Conservation (phyloP, 2,888 invertebrate genomes). For the Blera fallax region DNA sequence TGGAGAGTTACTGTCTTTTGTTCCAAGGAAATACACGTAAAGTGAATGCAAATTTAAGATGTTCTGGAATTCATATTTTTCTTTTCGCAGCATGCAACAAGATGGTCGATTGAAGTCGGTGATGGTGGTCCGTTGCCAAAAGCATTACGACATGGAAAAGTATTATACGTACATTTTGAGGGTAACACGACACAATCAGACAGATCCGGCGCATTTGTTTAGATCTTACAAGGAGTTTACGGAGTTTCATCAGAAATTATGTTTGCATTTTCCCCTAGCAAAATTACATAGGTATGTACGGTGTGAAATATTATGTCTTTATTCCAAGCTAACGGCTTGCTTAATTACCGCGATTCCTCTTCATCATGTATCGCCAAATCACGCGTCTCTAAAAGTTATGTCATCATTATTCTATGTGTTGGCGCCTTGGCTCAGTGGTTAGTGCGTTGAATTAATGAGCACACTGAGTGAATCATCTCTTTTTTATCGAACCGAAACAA, state of each 20-base stretch:
- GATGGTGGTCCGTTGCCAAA: constrained; percentile 94
- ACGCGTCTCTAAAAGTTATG: no score
- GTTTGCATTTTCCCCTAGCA: constrained; percentile 94
- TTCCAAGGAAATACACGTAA: constrained; percentile 96
- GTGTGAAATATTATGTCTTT: not conserved
- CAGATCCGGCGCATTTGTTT: constrained; percentile 94
- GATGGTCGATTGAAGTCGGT: constrained; percentile 95
- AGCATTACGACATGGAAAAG: constrained; percentile 98
- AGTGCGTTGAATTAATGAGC: no score
- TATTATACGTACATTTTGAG: constrained; percentile 96
- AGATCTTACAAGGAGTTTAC: constrained; percentile 98
- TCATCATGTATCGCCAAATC: no score
- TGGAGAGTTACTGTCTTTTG: constrained; percentile 93
- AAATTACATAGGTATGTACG: constrained; percentile 91
- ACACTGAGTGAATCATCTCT: not conserved
- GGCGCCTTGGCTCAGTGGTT: no score
- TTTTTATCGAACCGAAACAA: constrained; percentile 15
- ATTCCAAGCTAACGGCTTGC: no score
- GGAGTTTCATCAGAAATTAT: constrained; percentile 97
- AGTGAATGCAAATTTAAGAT: constrained; percentile 74
- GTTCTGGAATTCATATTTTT: not conserved
- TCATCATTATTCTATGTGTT: no score
- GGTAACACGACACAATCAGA: constrained; percentile 91
- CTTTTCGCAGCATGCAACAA: constrained; percentile 87
- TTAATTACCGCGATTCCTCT: no score